These are phyloP conservation scores for Tetropium fuscum DNA, from an alignment of 2,888 invertebrate species.

Conservation along the genomic window DNA sequence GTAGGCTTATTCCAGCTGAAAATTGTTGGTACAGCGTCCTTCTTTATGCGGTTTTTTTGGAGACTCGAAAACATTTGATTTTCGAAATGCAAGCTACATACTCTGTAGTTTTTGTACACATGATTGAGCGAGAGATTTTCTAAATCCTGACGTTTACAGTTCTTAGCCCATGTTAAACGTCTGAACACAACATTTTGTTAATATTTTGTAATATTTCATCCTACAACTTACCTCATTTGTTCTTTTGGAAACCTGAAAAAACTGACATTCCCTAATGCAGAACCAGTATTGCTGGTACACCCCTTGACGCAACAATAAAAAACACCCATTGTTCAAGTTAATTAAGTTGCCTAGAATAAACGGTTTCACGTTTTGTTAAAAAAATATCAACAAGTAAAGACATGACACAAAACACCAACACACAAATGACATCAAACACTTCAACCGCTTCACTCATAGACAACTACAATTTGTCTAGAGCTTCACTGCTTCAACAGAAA, in stretches of 20 bases:
- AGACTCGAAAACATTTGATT: slow-evolving; percentile 8
- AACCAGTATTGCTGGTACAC: not conserved
- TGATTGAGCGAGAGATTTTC: not conserved
- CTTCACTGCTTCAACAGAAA: too few relatives aligned
- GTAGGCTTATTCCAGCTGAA: not conserved
- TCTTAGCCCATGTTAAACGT: not conserved
- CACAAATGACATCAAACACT: too few relatives aligned
- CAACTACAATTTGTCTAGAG: too few relatives aligned
- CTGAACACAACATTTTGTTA: not conserved
- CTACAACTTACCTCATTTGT: not conserved
- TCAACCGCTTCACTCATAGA: too few relatives aligned
- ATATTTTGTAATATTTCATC: not conserved
- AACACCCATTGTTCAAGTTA: not conserved
- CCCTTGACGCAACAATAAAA: not conserved
- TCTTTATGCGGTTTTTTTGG: slow-evolving; percentile 4
- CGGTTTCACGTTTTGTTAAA: too few relatives aligned
- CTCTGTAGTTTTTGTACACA: slow-evolving; percentile 3
- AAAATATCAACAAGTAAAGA: too few relatives aligned
- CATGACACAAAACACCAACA: too few relatives aligned
- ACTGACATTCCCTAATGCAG: not conserved
- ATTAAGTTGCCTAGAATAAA: too few relatives aligned
- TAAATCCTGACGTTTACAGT: not conserved
- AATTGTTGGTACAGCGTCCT: slow-evolving; percentile 2
- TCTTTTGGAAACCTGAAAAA: slow-evolving; percentile 11
- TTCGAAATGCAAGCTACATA: slow-evolving; percentile 10